A percentile compares a stretch with the other conserved stretches of the same genome.
Evolutionary conservation across 2,797 vertebrate species (phyloP).

Genomic region (Myiotriccus ornatus): DNA sequence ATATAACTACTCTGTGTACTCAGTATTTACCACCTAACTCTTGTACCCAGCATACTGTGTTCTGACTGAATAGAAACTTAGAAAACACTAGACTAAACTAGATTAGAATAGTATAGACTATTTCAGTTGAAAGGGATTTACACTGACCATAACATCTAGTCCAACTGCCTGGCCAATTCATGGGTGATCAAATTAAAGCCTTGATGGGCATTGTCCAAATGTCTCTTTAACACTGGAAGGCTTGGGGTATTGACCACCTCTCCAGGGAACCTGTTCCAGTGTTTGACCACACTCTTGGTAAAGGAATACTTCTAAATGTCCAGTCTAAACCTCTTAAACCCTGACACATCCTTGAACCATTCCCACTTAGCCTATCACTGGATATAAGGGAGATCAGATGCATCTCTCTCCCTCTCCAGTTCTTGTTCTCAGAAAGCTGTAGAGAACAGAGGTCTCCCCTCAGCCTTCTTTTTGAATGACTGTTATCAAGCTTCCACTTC

Average conservation of each 20-base stretch:
- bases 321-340: background rate
- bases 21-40: background rate
- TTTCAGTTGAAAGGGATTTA: background rate
- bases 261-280: background rate
- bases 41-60: background rate
- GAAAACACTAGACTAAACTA: background rate
- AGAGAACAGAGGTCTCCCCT: background rate
- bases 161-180: background rate
- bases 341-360: background rate
- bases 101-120: background rate
- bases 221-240: background rate
- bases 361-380: background rate
- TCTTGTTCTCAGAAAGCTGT: background rate
- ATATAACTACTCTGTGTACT: background rate
- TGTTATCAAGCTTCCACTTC: background rate
- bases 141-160: background rate
- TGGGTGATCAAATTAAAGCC: background rate
- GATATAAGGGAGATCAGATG: background rate
- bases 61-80: background rate
- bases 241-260: background rate
- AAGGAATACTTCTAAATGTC: background rate
- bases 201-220: background rate
- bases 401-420: background rate
- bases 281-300: background rate
- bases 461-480: background rate